Percentiles rank a stretch among this genome's conserved stretches.
Evolutionary conservation across 2,113 vertebrate genomes (phyloP).

Genomic region (Podarcis cretensis): DNA sequence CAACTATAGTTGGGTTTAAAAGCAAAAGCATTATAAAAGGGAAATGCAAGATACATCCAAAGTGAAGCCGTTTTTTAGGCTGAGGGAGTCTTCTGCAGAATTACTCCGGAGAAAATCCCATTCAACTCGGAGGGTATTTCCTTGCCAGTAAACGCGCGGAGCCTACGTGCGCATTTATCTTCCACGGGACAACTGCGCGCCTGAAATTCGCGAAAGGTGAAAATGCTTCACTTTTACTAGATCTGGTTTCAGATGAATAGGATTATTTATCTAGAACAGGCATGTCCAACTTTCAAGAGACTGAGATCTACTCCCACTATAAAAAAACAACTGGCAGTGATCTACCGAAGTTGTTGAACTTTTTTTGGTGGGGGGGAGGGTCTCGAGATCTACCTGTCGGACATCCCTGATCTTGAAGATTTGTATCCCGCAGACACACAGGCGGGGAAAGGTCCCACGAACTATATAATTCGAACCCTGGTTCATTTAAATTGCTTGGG

Average conservation of each 20-base stretch:
- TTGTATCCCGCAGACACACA: neutral
- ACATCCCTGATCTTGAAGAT: no score
- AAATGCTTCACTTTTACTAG: neutral
- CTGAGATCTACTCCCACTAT: no score
- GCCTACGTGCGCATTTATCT: no score
- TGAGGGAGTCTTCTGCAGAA: no score
- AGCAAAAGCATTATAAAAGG: neutral
- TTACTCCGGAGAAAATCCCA: neutral
- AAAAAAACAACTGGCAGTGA: no score
- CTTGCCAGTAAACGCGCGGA: no score
- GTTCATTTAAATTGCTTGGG: neutral
- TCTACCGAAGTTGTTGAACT: no score
- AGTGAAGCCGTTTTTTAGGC: neutral
- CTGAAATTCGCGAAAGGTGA: no score
- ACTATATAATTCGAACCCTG: no score
- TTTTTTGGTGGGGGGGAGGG: neutral
- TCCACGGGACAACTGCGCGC: neutral
- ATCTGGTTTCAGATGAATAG: neutral
- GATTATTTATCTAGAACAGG: no score
- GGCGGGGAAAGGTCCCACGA: neutral
- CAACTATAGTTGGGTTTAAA: neutral
- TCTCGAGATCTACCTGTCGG: no score
- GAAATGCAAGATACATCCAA: neutral
- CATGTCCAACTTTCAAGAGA: no score
- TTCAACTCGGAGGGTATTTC: neutral